These are phyloP conservation scores for Aphaenogaster floridana DNA, from an alignment of 1,140 invertebrate species.

Conservation along the genomic window DNA sequence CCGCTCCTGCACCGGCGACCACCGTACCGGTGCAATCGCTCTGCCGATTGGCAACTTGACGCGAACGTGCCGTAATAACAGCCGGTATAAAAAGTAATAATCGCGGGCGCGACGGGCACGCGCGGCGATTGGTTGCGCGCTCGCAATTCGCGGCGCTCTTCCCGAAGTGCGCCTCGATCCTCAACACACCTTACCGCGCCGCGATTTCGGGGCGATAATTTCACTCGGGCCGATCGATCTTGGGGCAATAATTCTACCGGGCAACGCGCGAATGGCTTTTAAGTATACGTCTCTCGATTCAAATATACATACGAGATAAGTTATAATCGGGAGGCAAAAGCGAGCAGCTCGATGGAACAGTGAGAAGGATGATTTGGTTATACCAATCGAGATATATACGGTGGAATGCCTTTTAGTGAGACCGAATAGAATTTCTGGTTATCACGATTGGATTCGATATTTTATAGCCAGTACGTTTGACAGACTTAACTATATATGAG, in stretches of 20 bases:
- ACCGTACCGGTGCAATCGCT: conserved; percentile 37
- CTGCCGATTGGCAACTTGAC: conserved; percentile 49
- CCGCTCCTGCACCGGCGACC: conserved; percentile 3
- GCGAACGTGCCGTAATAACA: conserved; percentile 55
- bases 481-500: too few relatives aligned
- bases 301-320: conserved; percentile 11
- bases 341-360: background rate
- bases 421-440: too few relatives aligned
- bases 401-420: too few relatives aligned
- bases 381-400: too few relatives aligned
- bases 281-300: conserved; percentile 13
- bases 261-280: conserved; percentile 26
- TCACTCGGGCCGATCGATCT: background rate
- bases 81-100: conserved; percentile 51
- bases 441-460: too few relatives aligned
- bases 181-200: background rate
- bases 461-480: too few relatives aligned
- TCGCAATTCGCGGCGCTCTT: conserved; percentile 21
- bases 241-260: conserved; percentile 19
- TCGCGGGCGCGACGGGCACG: conserved; percentile 23
- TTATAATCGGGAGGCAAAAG: background rate
- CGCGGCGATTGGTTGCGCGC: conserved; percentile 29
- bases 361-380: too few relatives aligned
- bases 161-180: background rate
- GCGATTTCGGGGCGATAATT: conserved; percentile 4